Evolutionary conservation across 2,797 vertebrate species (phyloP).

Genomic region (Harpagifer antarcticus): DNA sequence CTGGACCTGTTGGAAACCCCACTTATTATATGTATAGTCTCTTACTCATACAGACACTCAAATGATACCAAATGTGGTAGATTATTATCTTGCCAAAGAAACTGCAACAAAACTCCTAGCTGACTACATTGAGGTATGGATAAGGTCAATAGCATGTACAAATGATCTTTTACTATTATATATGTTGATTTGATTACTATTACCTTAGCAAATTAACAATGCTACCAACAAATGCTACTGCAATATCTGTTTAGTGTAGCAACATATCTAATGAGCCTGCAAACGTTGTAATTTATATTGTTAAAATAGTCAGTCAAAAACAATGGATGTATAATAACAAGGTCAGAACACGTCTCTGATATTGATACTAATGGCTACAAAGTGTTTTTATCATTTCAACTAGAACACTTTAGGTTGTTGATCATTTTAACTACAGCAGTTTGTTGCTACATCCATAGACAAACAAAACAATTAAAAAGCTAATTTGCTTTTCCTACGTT

Average conservation of each 20-base stretch:
- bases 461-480: not conserved
- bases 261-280: not conserved
- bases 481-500: not conserved
- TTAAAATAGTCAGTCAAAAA: not conserved
- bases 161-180: not conserved
- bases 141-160: not conserved
- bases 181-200: not conserved
- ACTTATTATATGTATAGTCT: not conserved
- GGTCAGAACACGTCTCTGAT: no score
- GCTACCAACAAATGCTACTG: not conserved
- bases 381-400: not conserved
- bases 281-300: not conserved
- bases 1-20: not conserved
- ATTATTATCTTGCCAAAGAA: not conserved
- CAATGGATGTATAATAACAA: no score
- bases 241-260: not conserved
- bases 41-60: not conserved
- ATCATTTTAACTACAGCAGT: not conserved
- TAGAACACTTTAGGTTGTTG: not conserved
- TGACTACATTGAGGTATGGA: not conserved
- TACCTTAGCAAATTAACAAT: not conserved
- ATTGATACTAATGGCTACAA: not conserved
- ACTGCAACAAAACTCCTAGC: not conserved
- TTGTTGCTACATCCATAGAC: not conserved
- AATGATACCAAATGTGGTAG: not conserved